A percentile compares a stretch with the other conserved stretches of the same genome.
phyloP scores from a whole-genome alignment of 2,797 vertebrate genomes.

The Petrocephalus sullivani region DNA sequence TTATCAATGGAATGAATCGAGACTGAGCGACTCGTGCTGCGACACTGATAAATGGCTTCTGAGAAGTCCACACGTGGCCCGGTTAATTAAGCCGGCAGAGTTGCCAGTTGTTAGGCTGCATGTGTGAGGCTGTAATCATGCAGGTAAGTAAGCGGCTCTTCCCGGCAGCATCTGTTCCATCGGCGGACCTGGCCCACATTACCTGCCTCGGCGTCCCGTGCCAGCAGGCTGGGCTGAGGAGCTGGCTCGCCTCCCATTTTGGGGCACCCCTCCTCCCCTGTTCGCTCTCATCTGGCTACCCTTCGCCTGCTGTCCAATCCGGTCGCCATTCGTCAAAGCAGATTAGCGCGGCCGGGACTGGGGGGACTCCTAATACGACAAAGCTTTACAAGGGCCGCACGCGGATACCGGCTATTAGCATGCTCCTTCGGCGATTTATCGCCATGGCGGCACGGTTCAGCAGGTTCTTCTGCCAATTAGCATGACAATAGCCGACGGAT shows the following conservation, averaged over 20 bases:
- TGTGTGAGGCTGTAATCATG: background rate
- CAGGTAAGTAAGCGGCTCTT: background rate
- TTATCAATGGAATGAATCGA: background rate
- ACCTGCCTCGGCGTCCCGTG: background rate
- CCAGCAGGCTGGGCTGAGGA: background rate
- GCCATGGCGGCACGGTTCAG: background rate
- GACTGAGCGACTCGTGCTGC: background rate
- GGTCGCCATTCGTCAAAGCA: background rate
- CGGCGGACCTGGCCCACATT: background rate
- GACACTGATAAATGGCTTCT: background rate
- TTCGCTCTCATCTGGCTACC: background rate
- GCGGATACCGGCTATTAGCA: slow-evolving; percentile 16
- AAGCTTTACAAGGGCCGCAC: background rate
- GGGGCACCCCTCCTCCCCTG: background rate
- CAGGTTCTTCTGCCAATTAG: slow-evolving; percentile 10
- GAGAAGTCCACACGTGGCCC: background rate
- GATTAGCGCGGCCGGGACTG: background rate
- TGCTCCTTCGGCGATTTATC: background rate
- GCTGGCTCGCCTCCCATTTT: background rate
- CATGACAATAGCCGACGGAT: slow-evolving; percentile 28
- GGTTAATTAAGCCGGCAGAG: background rate
- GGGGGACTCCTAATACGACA: background rate
- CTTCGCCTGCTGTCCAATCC: background rate
- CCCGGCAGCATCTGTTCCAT: background rate
- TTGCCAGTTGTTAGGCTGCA: background rate